These are phyloP conservation scores for Stichopus chloronotus DNA, from an alignment of 35 echinoderm and acorn worm genomes.

Conservation along the genomic window DNA sequence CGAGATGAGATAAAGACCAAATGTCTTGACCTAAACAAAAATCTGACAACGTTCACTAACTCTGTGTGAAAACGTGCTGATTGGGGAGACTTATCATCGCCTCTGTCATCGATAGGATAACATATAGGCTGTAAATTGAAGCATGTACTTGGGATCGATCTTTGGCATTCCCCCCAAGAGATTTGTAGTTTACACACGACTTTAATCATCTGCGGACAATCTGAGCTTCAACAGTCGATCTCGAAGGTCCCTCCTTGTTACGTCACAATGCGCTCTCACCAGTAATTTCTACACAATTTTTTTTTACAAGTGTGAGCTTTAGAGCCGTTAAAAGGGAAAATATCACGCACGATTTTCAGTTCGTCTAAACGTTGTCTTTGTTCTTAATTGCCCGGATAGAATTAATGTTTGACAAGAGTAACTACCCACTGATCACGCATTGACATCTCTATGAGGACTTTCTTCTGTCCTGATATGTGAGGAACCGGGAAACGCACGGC, in stretches of 20 bases:
- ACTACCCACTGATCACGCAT: not conserved
- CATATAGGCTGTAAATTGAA: too few relatives aligned
- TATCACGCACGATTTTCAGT: not conserved
- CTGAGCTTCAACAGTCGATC: not conserved
- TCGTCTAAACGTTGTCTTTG: not conserved
- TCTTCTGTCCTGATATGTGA: not conserved
- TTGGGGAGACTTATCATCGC: too few relatives aligned
- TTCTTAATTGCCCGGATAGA: not conserved
- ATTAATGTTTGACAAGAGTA: not conserved
- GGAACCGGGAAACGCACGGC: not conserved
- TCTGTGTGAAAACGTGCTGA: too few relatives aligned
- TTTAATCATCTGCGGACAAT: not conserved
- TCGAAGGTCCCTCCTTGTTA: not conserved
- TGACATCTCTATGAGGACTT: not conserved
- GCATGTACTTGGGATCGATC: too few relatives aligned
- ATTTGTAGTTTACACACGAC: not conserved
- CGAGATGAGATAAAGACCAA: too few relatives aligned
- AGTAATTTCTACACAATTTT: not conserved
- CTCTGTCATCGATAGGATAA: too few relatives aligned
- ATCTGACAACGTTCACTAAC: too few relatives aligned
- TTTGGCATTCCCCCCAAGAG: not conserved
- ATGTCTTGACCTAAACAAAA: too few relatives aligned
- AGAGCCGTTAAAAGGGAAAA: not conserved
- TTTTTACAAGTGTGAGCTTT: not conserved
- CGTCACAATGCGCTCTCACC: not conserved